Evolutionary conservation across 2,113 vertebrate genomes (phyloP).

Genomic region (Paradisaea rubra): DNA sequence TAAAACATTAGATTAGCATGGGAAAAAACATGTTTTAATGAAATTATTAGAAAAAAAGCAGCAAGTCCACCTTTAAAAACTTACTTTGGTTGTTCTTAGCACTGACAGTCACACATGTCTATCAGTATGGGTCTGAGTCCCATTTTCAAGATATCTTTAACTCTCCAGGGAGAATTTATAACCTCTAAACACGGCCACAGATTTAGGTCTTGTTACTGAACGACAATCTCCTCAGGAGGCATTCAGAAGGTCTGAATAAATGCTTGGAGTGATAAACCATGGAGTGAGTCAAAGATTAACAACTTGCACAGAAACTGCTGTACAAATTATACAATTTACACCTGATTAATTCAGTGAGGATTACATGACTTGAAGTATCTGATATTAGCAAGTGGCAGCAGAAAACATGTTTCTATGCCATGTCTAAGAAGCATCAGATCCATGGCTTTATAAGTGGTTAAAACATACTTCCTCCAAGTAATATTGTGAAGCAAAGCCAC

Average conservation of each 20-base stretch:
- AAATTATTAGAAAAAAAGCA: neutral
- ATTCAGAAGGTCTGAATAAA: neutral
- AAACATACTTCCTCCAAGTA: neutral
- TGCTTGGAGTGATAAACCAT: neutral
- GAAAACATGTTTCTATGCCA: neutral
- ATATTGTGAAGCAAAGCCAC: neutral
- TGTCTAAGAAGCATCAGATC: neutral
- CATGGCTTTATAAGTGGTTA: neutral
- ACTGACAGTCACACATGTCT: neutral
- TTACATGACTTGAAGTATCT: neutral
- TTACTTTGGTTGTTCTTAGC: neutral
- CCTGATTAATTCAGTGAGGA: neutral
- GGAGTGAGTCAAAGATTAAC: neutral
- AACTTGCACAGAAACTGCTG: neutral
- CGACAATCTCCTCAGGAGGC: neutral
- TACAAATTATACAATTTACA: neutral
- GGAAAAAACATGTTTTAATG: neutral
- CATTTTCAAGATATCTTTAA: neutral
- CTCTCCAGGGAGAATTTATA: neutral
- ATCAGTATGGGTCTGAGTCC: neutral
- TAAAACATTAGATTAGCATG: neutral
- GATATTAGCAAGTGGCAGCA: neutral
- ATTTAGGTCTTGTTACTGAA: neutral
- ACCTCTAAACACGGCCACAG: neutral
- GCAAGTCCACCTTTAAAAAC: neutral